phyloP scores from a whole-genome alignment of 1,140 invertebrate species.

The Ceratitis capitata region DNA sequence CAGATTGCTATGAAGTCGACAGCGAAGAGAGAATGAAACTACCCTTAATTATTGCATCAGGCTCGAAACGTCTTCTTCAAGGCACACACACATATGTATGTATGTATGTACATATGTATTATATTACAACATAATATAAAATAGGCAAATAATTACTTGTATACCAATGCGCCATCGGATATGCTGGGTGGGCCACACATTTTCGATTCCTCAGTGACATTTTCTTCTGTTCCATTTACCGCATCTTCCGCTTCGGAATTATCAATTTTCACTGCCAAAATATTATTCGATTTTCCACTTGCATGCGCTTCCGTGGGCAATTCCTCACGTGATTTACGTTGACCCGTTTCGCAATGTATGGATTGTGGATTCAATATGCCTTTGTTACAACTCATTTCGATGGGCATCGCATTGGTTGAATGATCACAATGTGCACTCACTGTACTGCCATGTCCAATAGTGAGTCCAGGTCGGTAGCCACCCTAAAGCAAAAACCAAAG shows the following conservation, averaged over 20 bases:
- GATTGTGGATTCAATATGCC: slow-evolving; percentile 72
- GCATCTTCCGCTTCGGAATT: slow-evolving; percentile 67
- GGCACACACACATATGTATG: too few species aligned
- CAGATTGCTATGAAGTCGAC: too few species aligned
- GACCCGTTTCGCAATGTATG: slow-evolving; percentile 68
- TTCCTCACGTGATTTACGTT: slow-evolving; percentile 59
- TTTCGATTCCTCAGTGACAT: slow-evolving; percentile 53
- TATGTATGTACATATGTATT: background rate
- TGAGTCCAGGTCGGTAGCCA: slow-evolving; percentile 80
- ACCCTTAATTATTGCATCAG: too few species aligned
- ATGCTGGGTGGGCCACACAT: slow-evolving; percentile 61
- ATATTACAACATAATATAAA: too few species aligned
- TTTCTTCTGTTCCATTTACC: slow-evolving; percentile 57
- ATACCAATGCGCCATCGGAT: slow-evolving; percentile 58
- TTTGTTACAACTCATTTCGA: slow-evolving; percentile 72
- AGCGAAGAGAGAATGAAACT: too few species aligned
- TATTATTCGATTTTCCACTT: slow-evolving; percentile 25
- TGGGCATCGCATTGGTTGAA: slow-evolving; percentile 58
- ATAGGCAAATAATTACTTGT: slow-evolving; percentile 51
- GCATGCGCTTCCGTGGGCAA: background rate
- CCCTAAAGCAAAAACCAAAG: slow-evolving; percentile 53
- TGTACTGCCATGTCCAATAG: slow-evolving; percentile 79
- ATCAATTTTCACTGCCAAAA: slow-evolving; percentile 43
- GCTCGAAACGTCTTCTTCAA: too few species aligned
- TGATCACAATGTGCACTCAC: slow-evolving; percentile 75